phyloP scores from a whole-genome alignment of 2,888 invertebrate species.

The Ischnura elegans region DNA sequence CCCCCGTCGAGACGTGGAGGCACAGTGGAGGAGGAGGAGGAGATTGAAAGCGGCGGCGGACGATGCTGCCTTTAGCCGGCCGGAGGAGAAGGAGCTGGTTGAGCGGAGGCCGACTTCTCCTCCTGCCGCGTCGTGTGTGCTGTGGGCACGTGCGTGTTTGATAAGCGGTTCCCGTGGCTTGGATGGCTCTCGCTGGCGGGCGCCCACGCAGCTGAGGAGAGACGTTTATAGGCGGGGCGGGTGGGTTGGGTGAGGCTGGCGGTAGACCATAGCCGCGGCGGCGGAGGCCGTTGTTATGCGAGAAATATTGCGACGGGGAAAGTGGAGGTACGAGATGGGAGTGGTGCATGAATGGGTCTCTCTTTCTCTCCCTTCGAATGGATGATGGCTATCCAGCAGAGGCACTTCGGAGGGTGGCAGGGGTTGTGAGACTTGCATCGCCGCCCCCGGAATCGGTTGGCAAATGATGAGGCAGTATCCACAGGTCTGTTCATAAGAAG shows the following conservation, averaged over 20 bases:
- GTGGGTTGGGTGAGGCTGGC: not conserved
- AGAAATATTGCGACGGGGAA: slow-evolving; percentile 35
- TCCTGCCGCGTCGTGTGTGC: too few relatives aligned
- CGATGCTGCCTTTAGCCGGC: not conserved
- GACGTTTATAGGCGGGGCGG: not conserved
- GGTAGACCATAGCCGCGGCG: too few relatives aligned
- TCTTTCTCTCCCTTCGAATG: too few relatives aligned
- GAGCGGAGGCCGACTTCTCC: too few relatives aligned
- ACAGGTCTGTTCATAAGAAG: too few relatives aligned
- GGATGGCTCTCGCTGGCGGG: not conserved
- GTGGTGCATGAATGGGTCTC: slow-evolving; percentile 25
- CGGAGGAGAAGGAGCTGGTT: too few relatives aligned
- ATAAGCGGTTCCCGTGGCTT: slow-evolving; percentile 49
- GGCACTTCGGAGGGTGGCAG: not conserved
- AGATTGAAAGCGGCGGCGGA: not conserved
- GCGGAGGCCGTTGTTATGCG: slow-evolving; percentile 6
- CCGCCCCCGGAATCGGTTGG: not conserved
- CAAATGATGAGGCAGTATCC: not conserved
- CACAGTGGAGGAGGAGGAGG: not conserved
- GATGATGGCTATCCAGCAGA: not conserved
- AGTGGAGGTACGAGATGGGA: not conserved
- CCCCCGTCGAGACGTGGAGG: not conserved
- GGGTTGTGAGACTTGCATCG: not conserved
- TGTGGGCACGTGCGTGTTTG: slow-evolving; percentile 41
- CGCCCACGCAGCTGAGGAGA: not conserved